phyloP scores from a whole-genome alignment of 1,140 invertebrate species.

The Neuroterus valhalla region DNA sequence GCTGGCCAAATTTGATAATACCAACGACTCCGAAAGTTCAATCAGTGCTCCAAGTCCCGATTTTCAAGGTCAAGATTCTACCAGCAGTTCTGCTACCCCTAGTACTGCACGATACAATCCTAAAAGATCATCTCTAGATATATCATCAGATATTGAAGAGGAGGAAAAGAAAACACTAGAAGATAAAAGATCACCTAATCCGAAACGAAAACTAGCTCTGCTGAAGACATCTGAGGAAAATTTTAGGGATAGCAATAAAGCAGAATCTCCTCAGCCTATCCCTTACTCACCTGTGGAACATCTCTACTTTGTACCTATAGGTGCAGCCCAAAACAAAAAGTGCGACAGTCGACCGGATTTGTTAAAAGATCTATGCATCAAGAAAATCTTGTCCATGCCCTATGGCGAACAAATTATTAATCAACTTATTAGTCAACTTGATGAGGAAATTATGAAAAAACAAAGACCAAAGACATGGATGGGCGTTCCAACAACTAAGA shows the following conservation, averaged over 20 bases:
- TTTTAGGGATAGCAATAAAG: slow-evolving; percentile 27
- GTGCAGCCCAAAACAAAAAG: slow-evolving; percentile 35
- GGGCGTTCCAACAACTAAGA: slow-evolving; percentile 76
- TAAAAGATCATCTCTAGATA: slow-evolving; percentile 65
- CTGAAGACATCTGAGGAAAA: slow-evolving; percentile 41
- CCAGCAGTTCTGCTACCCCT: slow-evolving; percentile 73
- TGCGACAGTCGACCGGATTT: slow-evolving; percentile 53
- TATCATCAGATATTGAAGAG: slow-evolving; percentile 63
- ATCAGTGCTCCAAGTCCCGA: slow-evolving; percentile 45
- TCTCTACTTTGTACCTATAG: slow-evolving; percentile 50
- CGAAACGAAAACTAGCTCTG: slow-evolving; percentile 48
- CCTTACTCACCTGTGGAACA: slow-evolving; percentile 61
- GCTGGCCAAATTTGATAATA: no score
- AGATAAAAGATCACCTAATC: slow-evolving; percentile 43
- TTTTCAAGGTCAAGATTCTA: slow-evolving; percentile 65
- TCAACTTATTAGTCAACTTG: slow-evolving; percentile 74
- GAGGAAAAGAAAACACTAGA: slow-evolving; percentile 51
- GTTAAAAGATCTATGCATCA: slow-evolving; percentile 78
- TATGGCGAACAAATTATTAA: slow-evolving; percentile 80
- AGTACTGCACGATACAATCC: slow-evolving; percentile 76
- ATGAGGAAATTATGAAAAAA: slow-evolving; percentile 40
- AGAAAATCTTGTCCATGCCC: slow-evolving; percentile 79
- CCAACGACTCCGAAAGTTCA: background rate
- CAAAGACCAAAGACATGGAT: slow-evolving; percentile 75
- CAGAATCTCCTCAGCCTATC: slow-evolving; percentile 47